phyloP scores from a whole-genome alignment of 2,888 invertebrate species.

The Thelaira solivaga region DNA sequence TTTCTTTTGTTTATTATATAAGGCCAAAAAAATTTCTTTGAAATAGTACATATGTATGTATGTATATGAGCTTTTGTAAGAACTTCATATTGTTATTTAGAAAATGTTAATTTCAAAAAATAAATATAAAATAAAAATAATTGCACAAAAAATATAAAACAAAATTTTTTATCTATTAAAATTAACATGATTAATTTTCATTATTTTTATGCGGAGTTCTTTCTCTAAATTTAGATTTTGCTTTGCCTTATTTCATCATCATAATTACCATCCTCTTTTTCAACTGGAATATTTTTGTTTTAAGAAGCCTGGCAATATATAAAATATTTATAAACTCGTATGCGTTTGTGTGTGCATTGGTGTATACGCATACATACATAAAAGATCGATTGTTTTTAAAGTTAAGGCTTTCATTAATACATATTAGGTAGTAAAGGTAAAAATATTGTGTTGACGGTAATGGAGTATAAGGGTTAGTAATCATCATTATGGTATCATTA shows the following conservation, averaged over 20 bases:
- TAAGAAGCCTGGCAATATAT: background rate
- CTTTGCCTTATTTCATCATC: background rate
- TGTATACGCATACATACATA: background rate
- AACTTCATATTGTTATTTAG: no score
- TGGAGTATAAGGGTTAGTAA: constrained; percentile 36
- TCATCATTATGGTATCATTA: background rate
- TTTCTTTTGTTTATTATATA: no score
- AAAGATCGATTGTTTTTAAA: constrained; percentile 23
- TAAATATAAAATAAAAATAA: no score
- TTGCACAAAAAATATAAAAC: no score
- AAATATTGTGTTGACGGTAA: background rate
- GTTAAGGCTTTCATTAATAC: background rate
- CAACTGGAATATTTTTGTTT: background rate
- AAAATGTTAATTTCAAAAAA: no score
- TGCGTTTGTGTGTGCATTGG: background rate
- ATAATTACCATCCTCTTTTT: background rate
- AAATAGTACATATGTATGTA: no score
- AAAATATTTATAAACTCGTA: background rate
- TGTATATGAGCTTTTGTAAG: no score
- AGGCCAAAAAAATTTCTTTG: no score
- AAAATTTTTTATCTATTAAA: no score
- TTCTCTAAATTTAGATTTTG: background rate
- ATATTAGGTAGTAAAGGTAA: background rate
- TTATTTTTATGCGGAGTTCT: background rate
- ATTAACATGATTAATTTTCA: background rate